Evolutionary conservation across 2,888 invertebrate genomes (phyloP), one percentile per base, ranked within the genome.

Genomic region (Lycia hirtaria): DNA sequence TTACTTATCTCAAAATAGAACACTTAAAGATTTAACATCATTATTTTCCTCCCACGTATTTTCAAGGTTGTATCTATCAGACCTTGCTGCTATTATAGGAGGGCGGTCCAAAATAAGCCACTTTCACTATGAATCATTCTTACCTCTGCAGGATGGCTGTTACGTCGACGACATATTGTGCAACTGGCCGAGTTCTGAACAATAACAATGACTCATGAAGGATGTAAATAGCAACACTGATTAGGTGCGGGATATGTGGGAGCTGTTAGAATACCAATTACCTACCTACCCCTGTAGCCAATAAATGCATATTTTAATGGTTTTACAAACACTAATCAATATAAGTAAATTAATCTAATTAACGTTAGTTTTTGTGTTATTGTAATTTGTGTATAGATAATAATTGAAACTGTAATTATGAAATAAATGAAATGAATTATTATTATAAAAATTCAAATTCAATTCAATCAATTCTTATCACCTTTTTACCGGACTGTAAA

Each of bases 91-190:
- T 40, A 54, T 35, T 54, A 41, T 59, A 54, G 54, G 49, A 3
- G 38, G 19, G 22, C 15, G 45, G 32, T 59, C 60, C 56, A 49
- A 64, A 85, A 83, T 83, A 80, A 82, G 79, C 75, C 78, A 83
- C 91, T 91, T 91, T 91, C 91, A 88, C 91, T 87, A 72, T 89
- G 89, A 89, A 73, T 89, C 90, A 89, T 58, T 68, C 75, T 86
- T 85, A 83, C 84, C 80, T 72, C 75, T 68, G 65, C 85, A 89
- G 89, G 88, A 88, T 83, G 81, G 78, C 15, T 50, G 75, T 76
- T 76, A 64, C 67, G 64, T 60, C 65, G 66, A 76, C 76, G 75
- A 78, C 76, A 72, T 72, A 79, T 91, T 91, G 85, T 80, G 88
- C 81, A 90, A 90, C 65, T 64, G 75, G 74, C 80, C 83, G 81